These are phyloP conservation scores for Scaptodrosophila latifasciaeformis DNA, from an alignment of 2,888 invertebrate species.

Conservation along the genomic window DNA sequence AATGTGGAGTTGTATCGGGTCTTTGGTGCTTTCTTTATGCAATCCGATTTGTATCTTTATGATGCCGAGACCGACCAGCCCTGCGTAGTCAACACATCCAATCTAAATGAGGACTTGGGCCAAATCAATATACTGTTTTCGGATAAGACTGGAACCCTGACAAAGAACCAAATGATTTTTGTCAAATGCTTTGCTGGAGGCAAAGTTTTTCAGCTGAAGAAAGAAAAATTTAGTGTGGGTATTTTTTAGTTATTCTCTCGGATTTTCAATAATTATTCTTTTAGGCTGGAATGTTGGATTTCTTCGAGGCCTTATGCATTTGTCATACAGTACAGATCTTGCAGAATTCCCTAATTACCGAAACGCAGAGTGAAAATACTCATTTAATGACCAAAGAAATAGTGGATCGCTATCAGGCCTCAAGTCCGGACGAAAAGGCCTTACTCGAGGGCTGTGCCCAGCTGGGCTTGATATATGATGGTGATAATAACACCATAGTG, in stretches of 20 bases:
- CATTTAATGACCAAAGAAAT: conserved; percentile 33
- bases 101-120: conserved; percentile 90
- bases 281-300: conserved; percentile 81
- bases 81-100: conserved; percentile 87
- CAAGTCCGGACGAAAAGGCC: conserved; percentile 96
- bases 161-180: conserved; percentile 90
- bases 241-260: too few relatives aligned
- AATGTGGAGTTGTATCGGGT: conserved; percentile 85
- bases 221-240: too few relatives aligned
- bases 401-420: conserved; percentile 79
- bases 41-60: conserved; percentile 83
- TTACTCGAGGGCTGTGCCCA: conserved; percentile 90
- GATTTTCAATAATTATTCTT: too few relatives aligned
- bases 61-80: conserved; percentile 80
- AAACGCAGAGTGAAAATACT: conserved; percentile 27
- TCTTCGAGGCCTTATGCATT: conserved; percentile 83
- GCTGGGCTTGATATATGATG: conserved; percentile 82
- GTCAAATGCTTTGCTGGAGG: conserved; percentile 83
- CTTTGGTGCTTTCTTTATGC: conserved; percentile 82
- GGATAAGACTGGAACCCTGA: conserved; percentile 90
- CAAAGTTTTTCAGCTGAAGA: conserved; percentile 75
- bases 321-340: conserved; percentile 86
- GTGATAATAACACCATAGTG: conserved; percentile 80
- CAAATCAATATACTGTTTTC: conserved; percentile 88
- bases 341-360: too few relatives aligned